phyloP scores from a whole-genome alignment of 2,888 invertebrate species.

The Electrophaes corylata region DNA sequence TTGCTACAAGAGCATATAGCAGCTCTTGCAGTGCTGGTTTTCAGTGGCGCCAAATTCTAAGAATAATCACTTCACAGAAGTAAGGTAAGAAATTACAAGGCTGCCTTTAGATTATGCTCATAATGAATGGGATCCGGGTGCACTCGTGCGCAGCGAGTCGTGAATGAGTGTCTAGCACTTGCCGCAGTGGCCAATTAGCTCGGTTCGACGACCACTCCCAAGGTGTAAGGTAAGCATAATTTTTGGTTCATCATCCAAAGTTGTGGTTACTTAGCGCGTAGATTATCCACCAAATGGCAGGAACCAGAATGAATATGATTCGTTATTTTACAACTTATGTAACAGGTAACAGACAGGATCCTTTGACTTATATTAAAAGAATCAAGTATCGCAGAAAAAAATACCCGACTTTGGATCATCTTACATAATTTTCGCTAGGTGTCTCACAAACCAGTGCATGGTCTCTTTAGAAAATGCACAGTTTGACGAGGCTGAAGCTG shows the following conservation, averaged over 20 bases:
- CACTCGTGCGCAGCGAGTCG: constrained; percentile 25
- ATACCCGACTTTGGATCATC: neutral
- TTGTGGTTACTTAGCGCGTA: neutral
- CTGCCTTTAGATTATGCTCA: constrained; percentile 8
- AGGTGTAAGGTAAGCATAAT: constrained; percentile 12
- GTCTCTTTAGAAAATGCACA: no score
- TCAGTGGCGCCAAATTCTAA: no score
- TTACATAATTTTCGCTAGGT: no score
- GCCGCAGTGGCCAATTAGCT: constrained; percentile 12
- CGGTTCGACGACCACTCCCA: constrained; percentile 27
- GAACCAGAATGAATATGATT: neutral
- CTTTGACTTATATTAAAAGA: neutral
- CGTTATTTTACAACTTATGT: neutral
- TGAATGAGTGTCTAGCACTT: constrained; percentile 15
- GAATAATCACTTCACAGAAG: neutral
- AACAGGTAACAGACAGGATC: neutral
- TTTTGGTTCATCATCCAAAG: neutral
- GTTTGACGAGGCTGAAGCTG: no score
- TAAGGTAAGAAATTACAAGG: neutral
- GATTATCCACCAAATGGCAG: neutral
- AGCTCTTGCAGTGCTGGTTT: no score
- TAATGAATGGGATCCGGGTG: constrained; percentile 17
- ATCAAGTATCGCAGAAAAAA: neutral
- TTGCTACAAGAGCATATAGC: no score
- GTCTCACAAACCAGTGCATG: neutral